Conservation (phyloP, 2,888 invertebrate genomes). For the Lumbricus terrestris region DNA sequence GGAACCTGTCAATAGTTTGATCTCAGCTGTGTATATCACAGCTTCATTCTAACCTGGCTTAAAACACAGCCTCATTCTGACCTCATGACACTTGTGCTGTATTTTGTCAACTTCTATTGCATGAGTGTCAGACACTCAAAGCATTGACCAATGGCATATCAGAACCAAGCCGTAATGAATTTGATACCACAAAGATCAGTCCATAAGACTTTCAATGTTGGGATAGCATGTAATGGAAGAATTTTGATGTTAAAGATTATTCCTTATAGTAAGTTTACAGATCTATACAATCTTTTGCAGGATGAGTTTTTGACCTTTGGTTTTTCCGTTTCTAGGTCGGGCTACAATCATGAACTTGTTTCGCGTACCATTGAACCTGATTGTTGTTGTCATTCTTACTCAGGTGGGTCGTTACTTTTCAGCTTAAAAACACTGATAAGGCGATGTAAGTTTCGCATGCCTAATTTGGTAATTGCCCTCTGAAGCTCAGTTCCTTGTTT, state of each 20-base stretch:
- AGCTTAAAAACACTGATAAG: neutral
- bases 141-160: too few relatives aligned
- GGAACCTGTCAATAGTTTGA: too few relatives aligned
- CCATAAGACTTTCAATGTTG: neutral
- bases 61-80: neutral
- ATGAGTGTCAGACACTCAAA: too few relatives aligned
- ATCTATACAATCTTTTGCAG: neutral
- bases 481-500: neutral
- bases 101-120: too few relatives aligned
- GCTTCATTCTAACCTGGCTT: neutral
- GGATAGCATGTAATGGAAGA: neutral
- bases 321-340: constrained; percentile 52
- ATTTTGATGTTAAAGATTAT: neutral
- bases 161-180: too few relatives aligned
- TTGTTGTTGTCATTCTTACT: constrained; percentile 61
- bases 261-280: neutral
- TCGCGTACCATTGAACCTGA: constrained; percentile 62
- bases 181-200: too few relatives aligned
- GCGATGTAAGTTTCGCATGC: neutral
- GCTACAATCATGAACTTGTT: constrained; percentile 63
- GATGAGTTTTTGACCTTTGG: neutral
- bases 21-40: neutral
- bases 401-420: constrained; percentile 48
- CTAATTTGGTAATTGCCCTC: neutral
- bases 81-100: too few relatives aligned